These are phyloP conservation scores for Philhelius pedissequus DNA, from an alignment of 2,888 invertebrate genomes.

Conservation along the genomic window DNA sequence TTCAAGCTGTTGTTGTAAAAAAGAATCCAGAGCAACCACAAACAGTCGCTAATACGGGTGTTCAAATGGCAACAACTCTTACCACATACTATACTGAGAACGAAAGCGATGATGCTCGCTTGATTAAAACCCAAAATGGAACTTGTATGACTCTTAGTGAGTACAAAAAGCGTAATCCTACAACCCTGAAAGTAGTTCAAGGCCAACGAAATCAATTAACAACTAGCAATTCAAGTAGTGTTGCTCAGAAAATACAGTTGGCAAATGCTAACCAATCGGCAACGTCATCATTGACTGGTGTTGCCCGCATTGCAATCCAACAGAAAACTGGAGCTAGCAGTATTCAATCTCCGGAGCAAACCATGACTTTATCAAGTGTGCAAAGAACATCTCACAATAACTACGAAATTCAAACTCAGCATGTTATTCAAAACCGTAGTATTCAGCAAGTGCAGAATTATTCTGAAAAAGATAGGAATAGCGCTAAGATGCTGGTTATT, in stretches of 20 bases:
- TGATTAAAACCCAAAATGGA: constrained; percentile 74
- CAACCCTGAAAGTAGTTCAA: constrained; percentile 50
- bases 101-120: constrained; percentile 74
- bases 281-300: constrained; percentile 47
- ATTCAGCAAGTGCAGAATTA: constrained; percentile 72
- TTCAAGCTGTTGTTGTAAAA: constrained; percentile 77
- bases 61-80: constrained; percentile 73
- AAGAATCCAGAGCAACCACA: constrained; percentile 74
- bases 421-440: constrained; percentile 76
- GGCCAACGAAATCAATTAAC: constrained; percentile 15
- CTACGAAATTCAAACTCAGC: constrained; percentile 79
- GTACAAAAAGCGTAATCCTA: constrained; percentile 74
- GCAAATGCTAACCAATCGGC: constrained; percentile 65
- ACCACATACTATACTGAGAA: constrained; percentile 74
- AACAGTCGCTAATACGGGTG: constrained; percentile 71
- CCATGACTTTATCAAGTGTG: constrained; percentile 73
- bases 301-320: constrained; percentile 71
- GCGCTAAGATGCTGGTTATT: constrained; percentile 89
- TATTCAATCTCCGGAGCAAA: neutral
- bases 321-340: constrained; percentile 40
- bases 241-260: constrained; percentile 68
- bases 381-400: constrained; percentile 77
- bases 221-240: constrained; percentile 1
- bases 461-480: constrained; percentile 78
- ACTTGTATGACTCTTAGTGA: constrained; percentile 75